Evolutionary conservation across 2,797 vertebrate genomes (phyloP).

Genomic region (Micrastur ruficollis): DNA sequence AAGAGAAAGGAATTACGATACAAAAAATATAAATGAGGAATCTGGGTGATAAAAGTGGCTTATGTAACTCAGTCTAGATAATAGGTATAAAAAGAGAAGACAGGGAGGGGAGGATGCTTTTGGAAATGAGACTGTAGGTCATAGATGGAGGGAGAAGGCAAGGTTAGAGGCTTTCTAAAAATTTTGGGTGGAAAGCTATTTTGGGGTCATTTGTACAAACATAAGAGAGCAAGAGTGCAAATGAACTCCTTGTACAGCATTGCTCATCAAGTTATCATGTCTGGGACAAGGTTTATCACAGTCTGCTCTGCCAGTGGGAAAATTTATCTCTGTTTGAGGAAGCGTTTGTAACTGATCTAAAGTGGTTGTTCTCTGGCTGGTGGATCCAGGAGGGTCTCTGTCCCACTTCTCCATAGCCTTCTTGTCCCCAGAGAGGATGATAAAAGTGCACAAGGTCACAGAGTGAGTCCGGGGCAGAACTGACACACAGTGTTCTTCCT

Average conservation of each 20-base stretch:
- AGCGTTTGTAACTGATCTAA: not conserved
- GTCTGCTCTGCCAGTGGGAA: not conserved
- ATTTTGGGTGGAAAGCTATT: not conserved
- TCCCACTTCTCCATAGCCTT: not conserved
- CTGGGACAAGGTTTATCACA: not conserved
- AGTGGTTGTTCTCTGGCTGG: not conserved
- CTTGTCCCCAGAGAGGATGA: not conserved
- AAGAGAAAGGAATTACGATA: not conserved
- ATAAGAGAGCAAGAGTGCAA: not conserved
- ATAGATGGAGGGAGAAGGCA: not conserved
- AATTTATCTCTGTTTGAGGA: not conserved
- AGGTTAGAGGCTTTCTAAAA: not conserved
- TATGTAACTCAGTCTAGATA: conserved; percentile 49
- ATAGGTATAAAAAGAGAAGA: conserved; percentile 12
- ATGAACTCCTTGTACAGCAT: not conserved
- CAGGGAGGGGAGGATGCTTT: not conserved
- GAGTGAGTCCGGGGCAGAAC: not conserved
- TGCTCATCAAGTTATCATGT: not conserved
- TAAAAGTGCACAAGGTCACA: not conserved
- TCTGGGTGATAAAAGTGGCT: conserved; percentile 30
- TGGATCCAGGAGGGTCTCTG: not conserved
- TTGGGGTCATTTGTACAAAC: not conserved
- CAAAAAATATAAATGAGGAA: conserved; percentile 34
- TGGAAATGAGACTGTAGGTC: conserved; percentile 8
- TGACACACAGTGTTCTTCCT: not conserved